Evolutionary conservation across 23 tunicate genomes (phyloP).

Genomic region (Oikopleura dioica): DNA sequence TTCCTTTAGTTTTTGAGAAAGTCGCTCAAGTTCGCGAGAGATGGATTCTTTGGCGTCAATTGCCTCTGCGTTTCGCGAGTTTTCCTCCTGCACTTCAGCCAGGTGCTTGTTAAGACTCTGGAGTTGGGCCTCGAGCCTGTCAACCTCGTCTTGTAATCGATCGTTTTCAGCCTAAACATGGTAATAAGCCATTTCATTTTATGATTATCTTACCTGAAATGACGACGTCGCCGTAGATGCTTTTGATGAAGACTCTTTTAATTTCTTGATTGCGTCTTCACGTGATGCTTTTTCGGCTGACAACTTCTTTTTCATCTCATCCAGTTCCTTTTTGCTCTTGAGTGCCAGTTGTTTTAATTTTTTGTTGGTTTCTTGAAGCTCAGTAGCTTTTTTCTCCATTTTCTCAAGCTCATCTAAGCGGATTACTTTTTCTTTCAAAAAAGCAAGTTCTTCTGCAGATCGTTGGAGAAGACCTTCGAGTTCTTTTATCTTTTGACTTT

Average conservation of each 20-base stretch:
- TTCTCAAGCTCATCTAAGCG: constrained; percentile 8
- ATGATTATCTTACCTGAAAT: too few relatives aligned
- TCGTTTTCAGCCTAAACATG: background rate
- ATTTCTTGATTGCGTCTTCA: background rate
- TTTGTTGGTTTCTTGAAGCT: background rate
- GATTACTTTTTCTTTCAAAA: background rate
- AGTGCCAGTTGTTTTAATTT: background rate
- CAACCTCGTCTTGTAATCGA: constrained; percentile 1
- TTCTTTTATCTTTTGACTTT: background rate
- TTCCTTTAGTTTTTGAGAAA: background rate
- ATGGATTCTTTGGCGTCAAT: background rate
- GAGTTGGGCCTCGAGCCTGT: background rate
- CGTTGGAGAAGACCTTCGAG: background rate
- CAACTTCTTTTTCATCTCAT: background rate
- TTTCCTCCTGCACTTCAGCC: background rate
- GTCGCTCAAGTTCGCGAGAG: background rate
- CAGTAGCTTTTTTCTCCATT: constrained; percentile 1
- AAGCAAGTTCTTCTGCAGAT: constrained; percentile 3
- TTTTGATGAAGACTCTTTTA: background rate
- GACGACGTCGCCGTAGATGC: background rate
- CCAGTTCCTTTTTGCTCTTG: background rate
- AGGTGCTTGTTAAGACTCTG: background rate
- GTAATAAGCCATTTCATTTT: too few relatives aligned
- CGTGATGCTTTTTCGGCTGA: background rate
- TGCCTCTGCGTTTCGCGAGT: background rate